Base-by-base conservation (phyloP, 2,888 invertebrate species). In the Abrostola triplasia region DNA sequence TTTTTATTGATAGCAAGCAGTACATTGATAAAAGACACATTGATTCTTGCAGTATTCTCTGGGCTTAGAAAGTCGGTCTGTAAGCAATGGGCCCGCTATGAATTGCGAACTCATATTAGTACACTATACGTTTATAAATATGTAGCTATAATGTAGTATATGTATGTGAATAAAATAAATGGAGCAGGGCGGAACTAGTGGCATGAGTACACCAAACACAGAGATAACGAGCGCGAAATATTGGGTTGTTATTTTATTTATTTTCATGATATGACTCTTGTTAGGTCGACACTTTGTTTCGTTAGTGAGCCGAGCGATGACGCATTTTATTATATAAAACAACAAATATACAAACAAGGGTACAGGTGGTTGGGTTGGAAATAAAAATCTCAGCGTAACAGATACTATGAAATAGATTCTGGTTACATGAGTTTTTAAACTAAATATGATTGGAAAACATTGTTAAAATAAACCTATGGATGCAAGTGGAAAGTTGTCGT, bases 141-240 rank as follows among this genome's bases (percentile, higher is more conserved):
- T 52, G 50, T 66, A 50, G 24, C 51, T 56, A 49, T 11, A n/a
- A 48, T 44, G 52, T 53, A 64, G 62, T 66, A 48, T 58, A 57
- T 24, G 24, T 24, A 24, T 24, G 24, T 24, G 24, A 24, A 24
- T 24, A 24, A 24, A 24, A 24, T 24, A 24, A 24, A 24, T 24
- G 24, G 49, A 49, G 53, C 41, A 48, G 44, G 41, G 35, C 40
- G 50, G 40, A 49, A 56, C 60, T 79, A 80, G 77, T 80, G 81
- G 44, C 24, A 47, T 58, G 71, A 52, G 70, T 81, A 79, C 81
- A 81, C 81, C 77, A 85, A 83, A 84, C 76, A 78, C 66, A 69
- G 79, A 84, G 84, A 88, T 90, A 90, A 90, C 90, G 87, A 90
- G 89, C 83, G 76, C 76, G 70, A 77, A 73, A 83, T 84, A 86